Evolutionary conservation across 2,888 invertebrate genomes (phyloP).

Genomic region (Lamellibrachia satsuma): DNA sequence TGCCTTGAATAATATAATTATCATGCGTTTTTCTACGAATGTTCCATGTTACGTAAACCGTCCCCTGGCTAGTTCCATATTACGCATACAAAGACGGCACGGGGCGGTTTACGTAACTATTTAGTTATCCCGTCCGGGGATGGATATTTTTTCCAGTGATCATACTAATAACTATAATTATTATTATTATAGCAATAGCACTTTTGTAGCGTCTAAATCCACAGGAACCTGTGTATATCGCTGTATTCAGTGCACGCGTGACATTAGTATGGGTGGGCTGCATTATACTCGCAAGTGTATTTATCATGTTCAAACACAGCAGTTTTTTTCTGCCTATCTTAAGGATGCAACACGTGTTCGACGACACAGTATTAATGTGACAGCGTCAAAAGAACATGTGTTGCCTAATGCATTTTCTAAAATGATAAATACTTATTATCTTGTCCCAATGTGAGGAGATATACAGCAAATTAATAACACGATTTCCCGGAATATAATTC

Average conservation of each 20-base stretch:
- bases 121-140: too few relatives aligned
- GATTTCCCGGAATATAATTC: too few relatives aligned
- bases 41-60: too few relatives aligned
- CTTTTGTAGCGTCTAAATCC: neutral
- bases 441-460: neutral
- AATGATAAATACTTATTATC: neutral
- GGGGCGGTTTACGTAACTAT: too few relatives aligned
- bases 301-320: constrained; percentile 12
- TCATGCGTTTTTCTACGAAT: too few relatives aligned
- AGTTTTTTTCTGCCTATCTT: neutral
- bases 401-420: neutral
- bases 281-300: neutral
- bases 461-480: neutral
- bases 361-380: neutral
- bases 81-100: too few relatives aligned
- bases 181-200: too few relatives aligned
- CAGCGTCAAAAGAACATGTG: neutral
- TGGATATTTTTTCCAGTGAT: too few relatives aligned
- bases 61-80: too few relatives aligned
- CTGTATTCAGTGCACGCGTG: neutral
- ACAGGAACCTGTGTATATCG: neutral
- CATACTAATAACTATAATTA: too few relatives aligned
- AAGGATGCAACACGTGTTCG: neutral
- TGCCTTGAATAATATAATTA: too few relatives aligned
- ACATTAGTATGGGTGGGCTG: neutral